Evolutionary conservation across 1,140 invertebrate genomes (phyloP).

Genomic region (Centruroides vittatus): DNA sequence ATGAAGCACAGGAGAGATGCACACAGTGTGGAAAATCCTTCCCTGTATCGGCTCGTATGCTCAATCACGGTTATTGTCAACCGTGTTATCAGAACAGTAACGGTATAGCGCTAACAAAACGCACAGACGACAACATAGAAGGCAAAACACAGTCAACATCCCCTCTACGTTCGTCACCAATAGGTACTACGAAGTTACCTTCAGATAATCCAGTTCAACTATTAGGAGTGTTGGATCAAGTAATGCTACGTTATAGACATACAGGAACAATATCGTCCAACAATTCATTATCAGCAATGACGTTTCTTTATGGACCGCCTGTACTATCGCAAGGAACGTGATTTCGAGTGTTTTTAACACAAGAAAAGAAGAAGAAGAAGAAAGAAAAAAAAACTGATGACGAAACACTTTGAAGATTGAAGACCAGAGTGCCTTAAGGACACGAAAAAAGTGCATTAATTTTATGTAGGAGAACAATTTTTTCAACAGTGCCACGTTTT

Average conservation of each 20-base stretch:
- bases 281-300: conserved; percentile 5
- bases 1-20: conserved; percentile 30
- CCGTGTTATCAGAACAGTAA: conserved; percentile 25
- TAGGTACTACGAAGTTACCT: neutral
- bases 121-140: neutral
- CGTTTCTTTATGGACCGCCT: conserved; percentile 9
- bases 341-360: neutral
- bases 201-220: neutral
- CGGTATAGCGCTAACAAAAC: conserved; percentile 18
- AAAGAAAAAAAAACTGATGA: too few relatives aligned
- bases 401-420: too few relatives aligned
- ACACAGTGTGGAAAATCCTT: conserved; percentile 27
- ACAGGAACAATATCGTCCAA: conserved; percentile 5
- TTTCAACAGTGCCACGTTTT: too few relatives aligned
- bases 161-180: neutral
- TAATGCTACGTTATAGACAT: conserved; percentile 9
- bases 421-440: too few relatives aligned
- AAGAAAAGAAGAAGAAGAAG: too few relatives aligned
- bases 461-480: too few relatives aligned
- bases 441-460: too few relatives aligned
- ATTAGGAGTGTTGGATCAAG: conserved; percentile 11
- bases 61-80: conserved; percentile 26
- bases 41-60: conserved; percentile 20
- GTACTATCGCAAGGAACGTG: conserved; percentile 9
- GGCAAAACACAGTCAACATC: neutral